phyloP scores from a whole-genome alignment of 2,113 vertebrate genomes.

The Equus quagga region DNA sequence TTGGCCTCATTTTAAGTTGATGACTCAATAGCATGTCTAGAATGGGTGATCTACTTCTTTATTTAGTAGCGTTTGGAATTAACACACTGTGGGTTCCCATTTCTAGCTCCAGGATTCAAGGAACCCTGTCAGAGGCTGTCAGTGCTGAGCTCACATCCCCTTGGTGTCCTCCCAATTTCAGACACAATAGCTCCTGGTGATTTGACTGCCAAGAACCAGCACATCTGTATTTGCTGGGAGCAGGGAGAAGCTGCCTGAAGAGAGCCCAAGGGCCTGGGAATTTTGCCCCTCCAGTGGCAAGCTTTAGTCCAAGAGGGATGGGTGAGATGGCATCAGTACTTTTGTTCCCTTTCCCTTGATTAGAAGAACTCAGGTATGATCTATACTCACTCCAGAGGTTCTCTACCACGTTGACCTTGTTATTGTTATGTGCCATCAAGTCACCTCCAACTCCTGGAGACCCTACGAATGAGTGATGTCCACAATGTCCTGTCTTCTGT shows the following conservation, averaged over 20 bases:
- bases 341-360: neutral
- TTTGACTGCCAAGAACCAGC: neutral
- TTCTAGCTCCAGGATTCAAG: neutral
- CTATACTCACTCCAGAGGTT: neutral
- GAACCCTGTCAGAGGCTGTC: neutral
- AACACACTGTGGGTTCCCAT: neutral
- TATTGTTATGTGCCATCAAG: too few relatives aligned
- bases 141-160: neutral
- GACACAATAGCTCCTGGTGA: neutral
- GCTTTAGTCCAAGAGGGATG: neutral
- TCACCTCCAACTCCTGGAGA: too few relatives aligned
- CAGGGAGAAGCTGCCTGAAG: neutral
- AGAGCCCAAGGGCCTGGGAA: too few relatives aligned
- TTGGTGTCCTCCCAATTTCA: neutral
- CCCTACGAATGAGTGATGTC: too few relatives aligned
- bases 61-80: neutral
- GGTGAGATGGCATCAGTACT: neutral
- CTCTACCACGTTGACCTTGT: neutral
- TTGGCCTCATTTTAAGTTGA: neutral
- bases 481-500: too few relatives aligned
- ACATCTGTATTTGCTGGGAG: neutral
- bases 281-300: neutral
- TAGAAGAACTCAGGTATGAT: neutral
- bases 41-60: neutral
- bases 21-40: neutral